Evolutionary conservation across 2,797 vertebrate species (phyloP).

Genomic region (Peromyscus attwateri): DNA sequence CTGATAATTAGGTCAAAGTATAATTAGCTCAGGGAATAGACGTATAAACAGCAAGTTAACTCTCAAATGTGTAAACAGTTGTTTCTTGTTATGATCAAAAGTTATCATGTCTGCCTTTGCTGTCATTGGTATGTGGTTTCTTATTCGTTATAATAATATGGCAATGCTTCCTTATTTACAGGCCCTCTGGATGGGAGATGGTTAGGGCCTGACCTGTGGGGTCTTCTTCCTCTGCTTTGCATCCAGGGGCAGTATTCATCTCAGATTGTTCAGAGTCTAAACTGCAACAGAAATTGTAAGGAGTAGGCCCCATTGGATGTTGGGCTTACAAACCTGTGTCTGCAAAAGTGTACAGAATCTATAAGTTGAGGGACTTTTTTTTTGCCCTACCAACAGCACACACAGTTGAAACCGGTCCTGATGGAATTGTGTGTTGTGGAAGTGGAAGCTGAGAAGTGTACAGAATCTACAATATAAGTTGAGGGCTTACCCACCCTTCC

Average conservation of each 20-base stretch:
- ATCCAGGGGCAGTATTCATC: neutral
- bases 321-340: neutral
- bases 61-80: neutral
- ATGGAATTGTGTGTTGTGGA: neutral
- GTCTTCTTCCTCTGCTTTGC: neutral
- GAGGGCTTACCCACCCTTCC: neutral
- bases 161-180: neutral
- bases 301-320: neutral
- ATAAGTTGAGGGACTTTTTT: neutral
- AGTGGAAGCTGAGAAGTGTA: neutral
- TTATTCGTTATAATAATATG: neutral
- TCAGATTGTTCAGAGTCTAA: neutral
- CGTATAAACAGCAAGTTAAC: conserved; percentile 2
- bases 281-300: neutral
- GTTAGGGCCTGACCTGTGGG: neutral
- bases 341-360: neutral
- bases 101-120: conserved; percentile 35
- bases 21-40: conserved; percentile 50
- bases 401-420: neutral
- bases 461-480: too few relatives aligned
- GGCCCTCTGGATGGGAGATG: neutral
- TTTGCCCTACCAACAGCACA: neutral
- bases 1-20: conserved; percentile 37
- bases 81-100: conserved; percentile 4
- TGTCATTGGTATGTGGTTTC: conserved; percentile 5